Evolutionary conservation across 2,888 invertebrate species (phyloP), one percentile per base, ranked within the genome.

Genomic region (Xanthorhoe designata): DNA sequence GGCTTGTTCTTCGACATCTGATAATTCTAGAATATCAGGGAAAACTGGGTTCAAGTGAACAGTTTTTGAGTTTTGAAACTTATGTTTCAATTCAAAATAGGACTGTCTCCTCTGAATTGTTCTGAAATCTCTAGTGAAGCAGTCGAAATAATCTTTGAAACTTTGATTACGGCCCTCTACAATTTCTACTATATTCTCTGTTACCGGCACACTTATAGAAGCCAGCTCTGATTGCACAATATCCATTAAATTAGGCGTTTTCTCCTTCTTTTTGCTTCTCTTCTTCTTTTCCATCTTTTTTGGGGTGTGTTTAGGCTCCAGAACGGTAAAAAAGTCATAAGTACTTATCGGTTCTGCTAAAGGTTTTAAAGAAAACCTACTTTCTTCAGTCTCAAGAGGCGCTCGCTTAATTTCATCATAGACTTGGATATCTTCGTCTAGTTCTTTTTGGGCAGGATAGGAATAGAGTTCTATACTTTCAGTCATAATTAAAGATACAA

Each of bases 321-420:
- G 68, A 63, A 85, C 74, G 18, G 86, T 86, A 66, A 92, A 92
- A 70, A 92, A 92, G 72, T 90, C 87, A 63, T 82, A 81, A 64
- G 84, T 83, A 53, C 80, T 84, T 7, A 83, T 63, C 8, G 77
- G 62, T 73, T 78, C 83, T 15, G 66, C 47, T 0, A 76, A 67
- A 19, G 75, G 69, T 65, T 80, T 76, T 2, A 77, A 66, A 38
- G 75, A 70, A 42, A 79, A 79, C 32, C 75, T 69, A 17, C 73
- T 77, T 66, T 84, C 67, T 45, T 54, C 42, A 17, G 47, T 52
- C 57, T 75, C 76, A 19, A 69, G 55, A 51, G 69, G 67, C 5
- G 61, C 68, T 6, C 82, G 82, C 61, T 80, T 81, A 66, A 90
- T 90, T 80, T 92, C 91, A 47, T 91, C 85, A 74, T 92, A 91